Base-by-base conservation (phyloP, 1,140 invertebrate genomes). In the Centruroides vittatus region DNA sequence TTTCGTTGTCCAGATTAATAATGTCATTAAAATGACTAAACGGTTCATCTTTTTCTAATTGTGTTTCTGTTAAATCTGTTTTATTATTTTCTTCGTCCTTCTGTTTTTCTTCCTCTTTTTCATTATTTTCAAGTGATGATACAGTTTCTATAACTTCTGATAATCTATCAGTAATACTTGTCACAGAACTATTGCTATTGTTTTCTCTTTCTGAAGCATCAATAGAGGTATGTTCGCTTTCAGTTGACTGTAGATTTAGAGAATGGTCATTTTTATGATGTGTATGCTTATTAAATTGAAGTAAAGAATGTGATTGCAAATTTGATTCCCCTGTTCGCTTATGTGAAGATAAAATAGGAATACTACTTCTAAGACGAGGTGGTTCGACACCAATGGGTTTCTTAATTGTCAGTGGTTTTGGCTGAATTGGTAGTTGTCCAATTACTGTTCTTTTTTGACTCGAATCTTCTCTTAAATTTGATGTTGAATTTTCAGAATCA, bases 321-420 rank as follows among this genome's bases (percentile, higher is more conserved):
- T 41, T 41, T 41, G 41, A 41, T 6, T 41, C 41, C 41, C 41
- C 41, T 41, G 8, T 6, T 41, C 41, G 41, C 8, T 41, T 41
- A 41, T 41, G 41, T 41, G 41, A 41, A 6, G 41, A 41, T 41
- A 41, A 41, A 6, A 41, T 41, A 41, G 41, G 41, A 41, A 41
- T 41, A 41, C 41, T 41, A 41, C 41, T 41, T 41, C 41, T 64
- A 11, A 64, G 47, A 13, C 60, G 59, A 4, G 63, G 63, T 9
- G 63, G 63, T 59, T 64, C 60, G 41, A 61, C 47, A n/a, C 63
- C 57, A 34, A 59, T 60, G 12, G 57, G 60, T 47, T 61, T 65
- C 35, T 59, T 41, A 12, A 65, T 65, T 8, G 64, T 65, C 41
- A 65, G 46, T 35, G 64, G 64, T 59, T 65, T 65, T 3, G 64